Evolutionary conservation across 1,140 invertebrate genomes (phyloP), one percentile per base, ranked within the genome.

Genomic region (Drosophila truncata): DNA sequence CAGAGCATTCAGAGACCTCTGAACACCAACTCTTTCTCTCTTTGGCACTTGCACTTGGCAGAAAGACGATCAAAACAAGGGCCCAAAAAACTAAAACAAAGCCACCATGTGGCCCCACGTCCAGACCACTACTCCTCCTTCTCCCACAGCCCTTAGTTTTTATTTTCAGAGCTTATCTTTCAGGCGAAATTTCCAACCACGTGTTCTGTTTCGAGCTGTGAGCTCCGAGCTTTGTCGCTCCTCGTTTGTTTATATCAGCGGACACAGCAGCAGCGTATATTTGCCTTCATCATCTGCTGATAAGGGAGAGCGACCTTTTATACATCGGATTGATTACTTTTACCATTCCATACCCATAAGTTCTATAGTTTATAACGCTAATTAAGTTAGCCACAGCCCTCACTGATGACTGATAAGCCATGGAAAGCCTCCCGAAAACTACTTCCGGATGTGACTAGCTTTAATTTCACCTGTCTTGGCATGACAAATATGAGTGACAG

Each of bases 31-130:
- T 29, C 20, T 9, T 16, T 60, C 65, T 50, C 59, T 79, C 41
- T 62, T 77, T 46, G 27, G 41, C 47, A 60, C 44, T 41, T 49
- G 64, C 29, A 35, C 27, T 41, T 9, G 16, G 42, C 35, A 58
- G 42, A 33, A 46, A 46, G 65, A 52, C 57, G 77, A 80, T 80
- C 76, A 80, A 66, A 80, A 79, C 76, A 79, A 73, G 46, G 49
- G 61, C 41, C 44, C 46, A 27, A 14, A 29, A 65, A 73, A 73
- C 39, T 57, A 37, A 70, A 52, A 44, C 39, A 78, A 70, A 78
- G 20, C 46, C 74, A 66, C 49, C 74, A 66, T 49, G 39, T 77
- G 67, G 57, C 31, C 25, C 49, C 18, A 31, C 16, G 25, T 27
- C 14, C n/a, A 44, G 16, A 20, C 33, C 41, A 23, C 20, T 8